Evolutionary conservation across 2,888 invertebrate species (phyloP).

Genomic region (Metellina segmentata): DNA sequence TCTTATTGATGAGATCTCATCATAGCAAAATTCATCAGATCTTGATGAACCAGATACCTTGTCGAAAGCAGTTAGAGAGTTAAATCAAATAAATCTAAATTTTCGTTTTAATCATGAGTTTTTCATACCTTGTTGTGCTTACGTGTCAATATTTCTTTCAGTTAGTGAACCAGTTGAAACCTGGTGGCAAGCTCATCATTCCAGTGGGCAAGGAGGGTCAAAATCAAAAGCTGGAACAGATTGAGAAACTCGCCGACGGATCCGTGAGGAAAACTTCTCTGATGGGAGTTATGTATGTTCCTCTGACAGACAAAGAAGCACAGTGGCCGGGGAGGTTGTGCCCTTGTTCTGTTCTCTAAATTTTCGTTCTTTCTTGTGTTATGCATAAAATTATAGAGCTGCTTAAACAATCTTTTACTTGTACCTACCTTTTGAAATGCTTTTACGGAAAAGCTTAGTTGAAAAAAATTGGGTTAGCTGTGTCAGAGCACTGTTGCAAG

Average conservation of each 20-base stretch:
- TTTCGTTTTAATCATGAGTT: not conserved
- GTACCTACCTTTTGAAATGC: too few relatives aligned
- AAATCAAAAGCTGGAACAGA: constrained; percentile 92
- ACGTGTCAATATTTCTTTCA: constrained; percentile 79
- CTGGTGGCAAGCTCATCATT: constrained; percentile 94
- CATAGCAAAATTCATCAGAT: too few relatives aligned
- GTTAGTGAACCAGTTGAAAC: constrained; percentile 92
- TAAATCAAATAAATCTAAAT: too few relatives aligned
- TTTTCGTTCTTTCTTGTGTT: not conserved
- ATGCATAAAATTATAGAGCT: too few relatives aligned
- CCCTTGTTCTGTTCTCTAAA: constrained; percentile 45
- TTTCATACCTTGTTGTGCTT: not conserved
- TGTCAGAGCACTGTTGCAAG: too few relatives aligned
- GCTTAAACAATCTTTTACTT: too few relatives aligned
- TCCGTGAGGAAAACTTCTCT: constrained; percentile 87
- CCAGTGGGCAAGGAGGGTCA: constrained; percentile 94
- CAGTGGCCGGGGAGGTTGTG: constrained; percentile 85
- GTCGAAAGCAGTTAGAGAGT: too few relatives aligned
- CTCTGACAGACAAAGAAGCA: constrained; percentile 91
- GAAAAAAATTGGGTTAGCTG: too few relatives aligned
- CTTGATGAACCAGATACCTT: too few relatives aligned
- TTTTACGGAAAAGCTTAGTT: too few relatives aligned
- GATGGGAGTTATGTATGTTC: constrained; percentile 98
- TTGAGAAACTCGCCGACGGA: constrained; percentile 93
- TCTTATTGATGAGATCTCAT: too few relatives aligned